phyloP scores from a whole-genome alignment of 2,888 invertebrate genomes.

The Xanthorhoe designata region DNA sequence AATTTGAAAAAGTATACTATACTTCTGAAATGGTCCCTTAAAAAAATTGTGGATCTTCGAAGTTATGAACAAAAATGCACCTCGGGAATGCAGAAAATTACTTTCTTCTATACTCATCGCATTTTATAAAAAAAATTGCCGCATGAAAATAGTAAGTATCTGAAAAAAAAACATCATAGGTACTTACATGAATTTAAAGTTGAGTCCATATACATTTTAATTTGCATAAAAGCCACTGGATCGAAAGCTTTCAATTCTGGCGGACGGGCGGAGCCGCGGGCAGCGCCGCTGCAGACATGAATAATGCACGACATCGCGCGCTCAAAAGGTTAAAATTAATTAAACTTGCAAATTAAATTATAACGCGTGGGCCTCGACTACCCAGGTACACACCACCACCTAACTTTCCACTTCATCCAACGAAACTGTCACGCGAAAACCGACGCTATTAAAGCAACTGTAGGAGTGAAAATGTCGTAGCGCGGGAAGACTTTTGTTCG shows the following conservation, averaged over 20 bases:
- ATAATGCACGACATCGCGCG: slow-evolving; percentile 50
- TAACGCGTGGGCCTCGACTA: slow-evolving; percentile 48
- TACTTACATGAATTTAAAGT: too few relatives aligned
- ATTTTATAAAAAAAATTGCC: too few relatives aligned
- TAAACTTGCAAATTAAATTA: slow-evolving; percentile 72
- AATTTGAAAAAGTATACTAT: too few relatives aligned
- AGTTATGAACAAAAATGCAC: too few relatives aligned
- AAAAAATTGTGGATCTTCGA: too few relatives aligned
- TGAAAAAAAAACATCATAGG: neutral
- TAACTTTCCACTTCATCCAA: slow-evolving; percentile 22
- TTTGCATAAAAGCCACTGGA: neutral
- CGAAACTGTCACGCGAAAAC: neutral
- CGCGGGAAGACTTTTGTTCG: slow-evolving; percentile 4
- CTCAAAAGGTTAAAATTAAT: slow-evolving; percentile 69
- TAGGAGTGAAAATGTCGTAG: slow-evolving; percentile 7
- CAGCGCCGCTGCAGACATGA: slow-evolving; percentile 37
- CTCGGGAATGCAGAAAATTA: too few relatives aligned
- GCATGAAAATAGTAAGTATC: too few relatives aligned
- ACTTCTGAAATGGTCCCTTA: too few relatives aligned
- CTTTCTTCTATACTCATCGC: too few relatives aligned
- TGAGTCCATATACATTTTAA: neutral
- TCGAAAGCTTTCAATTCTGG: neutral
- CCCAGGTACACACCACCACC: slow-evolving; percentile 28
- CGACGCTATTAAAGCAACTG: neutral
- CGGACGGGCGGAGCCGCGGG: neutral